These are phyloP conservation scores for Vultur gryphus DNA, from an alignment of 2,797 vertebrate genomes.

Conservation along the genomic window DNA sequence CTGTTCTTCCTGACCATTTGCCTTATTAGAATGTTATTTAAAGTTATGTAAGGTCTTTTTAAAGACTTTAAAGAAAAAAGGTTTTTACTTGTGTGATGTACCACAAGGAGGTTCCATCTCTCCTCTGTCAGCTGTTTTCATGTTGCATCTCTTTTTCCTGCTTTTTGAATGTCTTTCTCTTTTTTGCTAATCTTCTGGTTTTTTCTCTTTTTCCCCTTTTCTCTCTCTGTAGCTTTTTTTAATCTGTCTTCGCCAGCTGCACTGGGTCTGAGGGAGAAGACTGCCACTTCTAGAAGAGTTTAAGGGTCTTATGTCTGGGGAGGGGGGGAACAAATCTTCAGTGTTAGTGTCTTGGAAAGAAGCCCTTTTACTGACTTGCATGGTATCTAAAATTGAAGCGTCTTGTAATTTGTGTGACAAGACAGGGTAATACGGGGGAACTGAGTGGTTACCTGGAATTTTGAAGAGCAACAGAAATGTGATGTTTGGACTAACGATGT, in stretches of 20 bases:
- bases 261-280: slow-evolving; percentile 89
- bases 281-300: slow-evolving; percentile 88
- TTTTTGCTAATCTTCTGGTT: slow-evolving; percentile 82
- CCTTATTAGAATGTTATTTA: slow-evolving; percentile 4
- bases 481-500: slow-evolving; percentile 18
- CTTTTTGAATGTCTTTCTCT: slow-evolving; percentile 68
- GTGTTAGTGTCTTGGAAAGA: slow-evolving; percentile 71
- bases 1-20: slow-evolving; percentile 1
- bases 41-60: neutral
- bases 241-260: slow-evolving; percentile 91
- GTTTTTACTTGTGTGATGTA: slow-evolving; percentile 25
- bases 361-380: slow-evolving; percentile 71
- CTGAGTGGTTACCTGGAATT: neutral
- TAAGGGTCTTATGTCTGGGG: slow-evolving; percentile 83
- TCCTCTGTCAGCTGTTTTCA: slow-evolving; percentile 19
- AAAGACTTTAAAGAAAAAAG: slow-evolving; percentile 5
- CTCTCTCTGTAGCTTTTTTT: slow-evolving; percentile 93
- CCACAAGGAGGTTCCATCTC: neutral
- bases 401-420: slow-evolving; percentile 70
- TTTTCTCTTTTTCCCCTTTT: slow-evolving; percentile 70
- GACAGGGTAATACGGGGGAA: neutral
- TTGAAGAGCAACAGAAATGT: neutral
- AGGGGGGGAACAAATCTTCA: slow-evolving; percentile 57
- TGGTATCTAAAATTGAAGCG: slow-evolving; percentile 66
- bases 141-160: slow-evolving; percentile 27